Evolutionary conservation across 2,797 vertebrate species (phyloP), one percentile per base, ranked within the genome.

Genomic region (Pempheris klunzingeri): DNA sequence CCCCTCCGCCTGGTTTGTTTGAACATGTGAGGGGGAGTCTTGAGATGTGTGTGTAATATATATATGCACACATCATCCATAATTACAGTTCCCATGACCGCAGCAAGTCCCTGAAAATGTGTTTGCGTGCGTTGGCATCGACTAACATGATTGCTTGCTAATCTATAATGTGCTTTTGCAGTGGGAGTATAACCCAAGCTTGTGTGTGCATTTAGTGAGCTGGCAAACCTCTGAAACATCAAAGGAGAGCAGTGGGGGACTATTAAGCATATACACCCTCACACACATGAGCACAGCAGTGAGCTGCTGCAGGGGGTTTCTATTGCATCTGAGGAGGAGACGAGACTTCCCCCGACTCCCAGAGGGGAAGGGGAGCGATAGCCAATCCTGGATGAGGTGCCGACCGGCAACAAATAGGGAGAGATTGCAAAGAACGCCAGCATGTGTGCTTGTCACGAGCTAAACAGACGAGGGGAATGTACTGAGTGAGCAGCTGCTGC

Each of bases 251-350:
- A 84, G 80, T 49, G 64, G 81, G 76, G 55, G 77, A 74, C 86
- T 75, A 78, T 82, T 85, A 84, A 81, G 89, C 75, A 69, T 9
- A 65, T 24, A 65, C 74, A 52, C 57, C 22, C 63, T 43, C 83
- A n/a, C 74, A 65, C 52, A 64, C 61, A 65, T 3, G 10, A 17
- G 22, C 71, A 60, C 46, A 74, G 62, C 57, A 10, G 44, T 41
- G 77, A 78, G 43, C 70, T 79, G 86, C 92, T 92, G 90, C 86
- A 83, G 86, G 90, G n/a, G 87, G 76, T 78, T 90, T 90, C 81
- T 83, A 54, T 87, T 86, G 88, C 90, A 91, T 92, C 89, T 89
- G 87, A 88, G 57, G 64, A 84, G 78, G 81, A 88, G 82, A 78
- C 50, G 52, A 88, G 83, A 79, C 77, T 80, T 32, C 82, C 77